phyloP scores from a whole-genome alignment of 2,113 vertebrate species.

The Nothoprocta pentlandii region DNA sequence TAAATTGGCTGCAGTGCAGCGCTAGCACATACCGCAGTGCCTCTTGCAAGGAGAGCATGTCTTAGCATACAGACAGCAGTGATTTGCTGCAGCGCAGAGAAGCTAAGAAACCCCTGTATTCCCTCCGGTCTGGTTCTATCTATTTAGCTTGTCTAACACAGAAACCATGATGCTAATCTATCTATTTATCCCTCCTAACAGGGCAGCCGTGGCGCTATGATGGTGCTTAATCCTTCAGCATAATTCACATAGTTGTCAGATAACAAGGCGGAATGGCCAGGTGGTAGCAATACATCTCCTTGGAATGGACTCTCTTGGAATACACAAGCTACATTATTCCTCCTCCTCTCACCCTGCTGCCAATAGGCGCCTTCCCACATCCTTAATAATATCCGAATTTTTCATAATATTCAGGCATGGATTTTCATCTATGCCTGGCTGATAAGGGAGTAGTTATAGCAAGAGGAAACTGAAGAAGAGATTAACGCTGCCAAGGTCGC shows the following conservation, averaged over 20 bases:
- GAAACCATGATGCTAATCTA: slow-evolving; percentile 45
- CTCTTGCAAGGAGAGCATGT: background rate
- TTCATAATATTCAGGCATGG: background rate
- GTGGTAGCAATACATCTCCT: slow-evolving; percentile 33
- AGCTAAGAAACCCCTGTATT: slow-evolving; percentile 9
- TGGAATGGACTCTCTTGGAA: background rate
- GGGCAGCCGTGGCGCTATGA: slow-evolving; percentile 51
- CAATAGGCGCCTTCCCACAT: background rate
- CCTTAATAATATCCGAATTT: background rate
- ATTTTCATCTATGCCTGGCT: background rate
- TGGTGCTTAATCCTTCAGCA: slow-evolving; percentile 49
- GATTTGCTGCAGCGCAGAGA: slow-evolving; percentile 13
- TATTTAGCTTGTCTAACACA: slow-evolving; percentile 41
- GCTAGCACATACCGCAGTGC: background rate
- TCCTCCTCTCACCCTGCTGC: background rate
- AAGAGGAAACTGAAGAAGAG: background rate
- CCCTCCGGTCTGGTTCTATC: slow-evolving; percentile 51
- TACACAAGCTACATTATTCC: background rate
- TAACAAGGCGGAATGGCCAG: slow-evolving; percentile 43
- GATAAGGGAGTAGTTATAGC: fast-evolving
- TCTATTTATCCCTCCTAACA: slow-evolving; percentile 55
- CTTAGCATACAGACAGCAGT: slow-evolving; percentile 4
- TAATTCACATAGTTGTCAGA: slow-evolving; percentile 50
- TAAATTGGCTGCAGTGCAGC: background rate
- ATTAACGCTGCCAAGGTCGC: fast-evolving